Percentiles rank a stretch among this genome's conserved stretches.
These are phyloP conservation scores for Eulemur mongoz DNA, from an alignment of 2,797 vertebrate species.

Conservation along the genomic window DNA sequence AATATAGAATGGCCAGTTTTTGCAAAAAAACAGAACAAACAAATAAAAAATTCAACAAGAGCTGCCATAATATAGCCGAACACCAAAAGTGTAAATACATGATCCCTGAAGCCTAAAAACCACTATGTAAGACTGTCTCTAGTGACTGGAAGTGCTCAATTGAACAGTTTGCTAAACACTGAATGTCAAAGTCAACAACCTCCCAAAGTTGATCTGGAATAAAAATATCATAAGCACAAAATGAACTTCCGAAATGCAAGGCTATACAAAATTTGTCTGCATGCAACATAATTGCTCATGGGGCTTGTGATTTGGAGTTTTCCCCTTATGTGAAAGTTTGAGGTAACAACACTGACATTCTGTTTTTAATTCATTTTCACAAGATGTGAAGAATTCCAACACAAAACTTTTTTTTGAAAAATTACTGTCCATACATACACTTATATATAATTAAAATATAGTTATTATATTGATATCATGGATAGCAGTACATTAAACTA, in stretches of 20 bases:
- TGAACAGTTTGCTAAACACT: neutral
- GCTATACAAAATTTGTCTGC: neutral
- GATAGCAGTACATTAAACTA: neutral
- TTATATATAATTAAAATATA: neutral
- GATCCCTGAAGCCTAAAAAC: neutral
- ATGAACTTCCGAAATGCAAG: neutral
- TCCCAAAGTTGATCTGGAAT: neutral
- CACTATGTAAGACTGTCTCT: neutral
- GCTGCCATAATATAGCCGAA: neutral
- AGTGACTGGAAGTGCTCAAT: neutral
- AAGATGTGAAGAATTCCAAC: neutral
- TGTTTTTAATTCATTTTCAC: neutral
- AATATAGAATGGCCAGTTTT: neutral
- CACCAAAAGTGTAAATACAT: neutral
- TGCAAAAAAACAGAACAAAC: neutral
- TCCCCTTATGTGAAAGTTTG: neutral
- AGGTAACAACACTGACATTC: neutral
- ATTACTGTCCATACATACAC: fast-evolving
- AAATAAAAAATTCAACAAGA: neutral
- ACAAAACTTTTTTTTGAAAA: neutral
- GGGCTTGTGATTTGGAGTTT: neutral
- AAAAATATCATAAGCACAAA: neutral
- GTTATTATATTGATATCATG: neutral
- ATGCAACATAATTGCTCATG: neutral
- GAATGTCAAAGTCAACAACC: neutral